Evolutionary conservation across 1,140 invertebrate species (phyloP), one percentile per base, ranked within the genome.

Genomic region (Drosophila biarmipes): DNA sequence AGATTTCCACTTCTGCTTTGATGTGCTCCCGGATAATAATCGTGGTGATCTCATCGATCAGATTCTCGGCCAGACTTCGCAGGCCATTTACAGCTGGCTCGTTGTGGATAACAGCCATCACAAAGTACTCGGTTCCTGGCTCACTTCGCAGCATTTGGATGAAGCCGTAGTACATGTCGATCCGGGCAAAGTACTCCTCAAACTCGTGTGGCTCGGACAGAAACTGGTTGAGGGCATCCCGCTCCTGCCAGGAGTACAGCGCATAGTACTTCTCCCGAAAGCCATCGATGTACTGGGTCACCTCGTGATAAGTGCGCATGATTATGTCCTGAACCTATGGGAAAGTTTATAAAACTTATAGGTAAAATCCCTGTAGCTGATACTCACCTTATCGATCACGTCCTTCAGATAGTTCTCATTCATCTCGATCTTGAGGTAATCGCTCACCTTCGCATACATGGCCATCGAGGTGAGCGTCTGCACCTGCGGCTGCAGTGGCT

Each of bases 51-150:
- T 93, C 80, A 17, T 93, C 71, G 7, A 94, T 93, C 1, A 93
- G 78, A 27, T 76, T 63, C 40, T 93, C 73, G 3, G 93, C 92
- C 21, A 93, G 92, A 2, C 62, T 21, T 52, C 93, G 92, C 6
- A 95, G 84, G 3, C 90, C 91, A 0, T 67, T 53, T 24, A 94
- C 93, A 3, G 93, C 93, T 11, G 93, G 91, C 8, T 92, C 86
- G 53, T 94, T 93, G 67, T 92, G 84, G 0, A 95, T 84, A 54
- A 93, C 92, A 3, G 92, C 93, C 35, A 93, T 92, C 11, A 93
- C 92, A 78, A 95, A 95, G 90, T 94, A 95, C 79, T 95, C 95
- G 66, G 94, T 95, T 66, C 93, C 92, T 6, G 94, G 92, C 64
- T 94, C 93, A 10, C 93, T 93, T 17, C 93, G 93, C 37, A 95